Conservation (phyloP, 2,113 vertebrate species). For the Spheniscus mendiculus region DNA sequence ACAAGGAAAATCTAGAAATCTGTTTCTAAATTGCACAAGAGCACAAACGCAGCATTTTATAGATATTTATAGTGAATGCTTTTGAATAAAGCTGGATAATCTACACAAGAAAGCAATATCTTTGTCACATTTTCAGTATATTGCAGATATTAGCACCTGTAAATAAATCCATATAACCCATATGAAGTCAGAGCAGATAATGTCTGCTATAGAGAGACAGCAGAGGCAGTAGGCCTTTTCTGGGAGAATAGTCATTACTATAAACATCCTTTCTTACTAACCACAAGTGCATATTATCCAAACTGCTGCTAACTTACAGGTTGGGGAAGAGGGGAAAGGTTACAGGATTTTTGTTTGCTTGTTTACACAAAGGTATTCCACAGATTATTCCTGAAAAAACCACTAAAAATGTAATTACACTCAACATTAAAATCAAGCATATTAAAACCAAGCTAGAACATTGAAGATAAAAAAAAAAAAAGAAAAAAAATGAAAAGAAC, state of each 20-base stretch:
- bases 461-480: background rate
- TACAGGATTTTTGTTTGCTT: background rate
- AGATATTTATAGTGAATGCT: rapidly evolving
- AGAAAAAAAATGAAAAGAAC: too few relatives aligned
- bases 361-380: background rate
- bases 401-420: background rate
- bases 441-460: background rate
- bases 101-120: background rate
- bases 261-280: background rate
- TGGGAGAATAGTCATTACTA: background rate
- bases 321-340: background rate
- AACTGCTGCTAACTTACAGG: background rate
- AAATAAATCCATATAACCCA: background rate
- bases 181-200: background rate
- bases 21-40: background rate
- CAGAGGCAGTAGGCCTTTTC: background rate
- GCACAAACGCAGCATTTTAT: background rate
- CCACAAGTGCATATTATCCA: background rate
- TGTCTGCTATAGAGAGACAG: background rate
- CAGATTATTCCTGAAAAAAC: background rate
- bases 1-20: background rate
- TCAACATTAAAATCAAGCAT: background rate
- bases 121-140: background rate
- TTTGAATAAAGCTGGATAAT: background rate
- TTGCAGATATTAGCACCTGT: background rate